These are phyloP conservation scores for Smutsia temminckii DNA, from an alignment of 2,797 vertebrate species.

Conservation along the genomic window DNA sequence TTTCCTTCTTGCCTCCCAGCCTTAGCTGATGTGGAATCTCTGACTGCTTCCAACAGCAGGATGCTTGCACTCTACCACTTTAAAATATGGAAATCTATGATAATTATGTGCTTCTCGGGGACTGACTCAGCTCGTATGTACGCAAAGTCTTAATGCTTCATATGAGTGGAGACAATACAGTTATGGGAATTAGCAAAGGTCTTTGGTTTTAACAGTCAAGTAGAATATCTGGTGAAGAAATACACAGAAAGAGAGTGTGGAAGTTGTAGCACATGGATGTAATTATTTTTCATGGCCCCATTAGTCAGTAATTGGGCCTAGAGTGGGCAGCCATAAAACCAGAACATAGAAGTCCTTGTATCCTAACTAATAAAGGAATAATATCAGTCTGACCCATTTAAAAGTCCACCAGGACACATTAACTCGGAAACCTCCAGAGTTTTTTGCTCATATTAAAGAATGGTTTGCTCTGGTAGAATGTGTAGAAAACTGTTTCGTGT, in stretches of 20 bases:
- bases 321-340: neutral
- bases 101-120: constrained; percentile 21
- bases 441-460: constrained; percentile 20
- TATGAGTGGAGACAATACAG: constrained; percentile 26
- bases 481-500: neutral
- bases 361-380: constrained; percentile 24
- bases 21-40: neutral
- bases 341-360: constrained; percentile 54
- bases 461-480: neutral
- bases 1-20: neutral
- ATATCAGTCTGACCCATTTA: neutral
- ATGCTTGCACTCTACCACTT: neutral
- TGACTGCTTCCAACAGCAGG: neutral
- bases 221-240: constrained; percentile 41
- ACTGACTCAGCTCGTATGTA: constrained; percentile 44
- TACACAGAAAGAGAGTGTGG: neutral
- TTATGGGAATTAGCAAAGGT: constrained; percentile 64
- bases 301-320: constrained; percentile 28
- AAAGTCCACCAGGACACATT: neutral
- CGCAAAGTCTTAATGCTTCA: constrained; percentile 54
- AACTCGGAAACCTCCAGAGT: neutral
- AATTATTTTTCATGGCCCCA: constrained; percentile 58
- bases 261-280: neutral
- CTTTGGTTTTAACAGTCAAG: constrained; percentile 62
- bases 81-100: constrained; percentile 9